Evolutionary conservation across 2,797 vertebrate genomes (phyloP).

Genomic region (Merluccius polli): DNA sequence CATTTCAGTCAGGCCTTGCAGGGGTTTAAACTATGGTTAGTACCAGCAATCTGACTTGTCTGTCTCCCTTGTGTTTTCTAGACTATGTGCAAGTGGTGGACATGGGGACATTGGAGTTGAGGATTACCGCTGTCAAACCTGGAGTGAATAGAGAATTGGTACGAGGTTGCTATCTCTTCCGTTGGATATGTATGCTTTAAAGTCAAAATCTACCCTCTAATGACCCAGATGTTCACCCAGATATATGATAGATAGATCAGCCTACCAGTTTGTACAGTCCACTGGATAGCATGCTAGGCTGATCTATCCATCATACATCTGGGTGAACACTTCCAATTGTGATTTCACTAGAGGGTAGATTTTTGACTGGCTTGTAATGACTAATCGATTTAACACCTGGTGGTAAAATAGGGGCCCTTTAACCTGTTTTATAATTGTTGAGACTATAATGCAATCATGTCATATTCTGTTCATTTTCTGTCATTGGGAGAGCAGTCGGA

Average conservation of each 20-base stretch:
- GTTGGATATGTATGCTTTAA: not conserved
- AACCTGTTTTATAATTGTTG: too few species aligned
- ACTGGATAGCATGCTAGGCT: too few species aligned
- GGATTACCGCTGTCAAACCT: slow-evolving; percentile 88
- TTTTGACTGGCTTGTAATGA: too few species aligned
- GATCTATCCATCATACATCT: too few species aligned
- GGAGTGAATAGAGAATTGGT: slow-evolving; percentile 83
- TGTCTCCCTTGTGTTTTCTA: slow-evolving; percentile 49
- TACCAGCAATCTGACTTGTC: not conserved
- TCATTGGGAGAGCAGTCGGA: slow-evolving; percentile 67
- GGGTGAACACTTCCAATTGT: too few species aligned
- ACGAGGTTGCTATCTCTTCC: slow-evolving; percentile 38
- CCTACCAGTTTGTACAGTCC: too few species aligned
- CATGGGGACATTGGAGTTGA: slow-evolving; percentile 93
- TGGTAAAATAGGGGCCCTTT: too few species aligned
- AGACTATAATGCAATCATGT: not conserved
- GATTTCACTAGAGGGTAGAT: too few species aligned
- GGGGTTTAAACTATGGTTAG: slow-evolving; percentile 2
- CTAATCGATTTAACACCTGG: too few species aligned
- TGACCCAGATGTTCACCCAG: too few species aligned
- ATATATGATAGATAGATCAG: too few species aligned
- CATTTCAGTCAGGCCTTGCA: not conserved
- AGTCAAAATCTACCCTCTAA: too few species aligned
- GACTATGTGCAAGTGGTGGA: slow-evolving; percentile 98
- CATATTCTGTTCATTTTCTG: not conserved